phyloP scores from a whole-genome alignment of 2,797 vertebrate genomes.

The Rhinogobio ventralis region DNA sequence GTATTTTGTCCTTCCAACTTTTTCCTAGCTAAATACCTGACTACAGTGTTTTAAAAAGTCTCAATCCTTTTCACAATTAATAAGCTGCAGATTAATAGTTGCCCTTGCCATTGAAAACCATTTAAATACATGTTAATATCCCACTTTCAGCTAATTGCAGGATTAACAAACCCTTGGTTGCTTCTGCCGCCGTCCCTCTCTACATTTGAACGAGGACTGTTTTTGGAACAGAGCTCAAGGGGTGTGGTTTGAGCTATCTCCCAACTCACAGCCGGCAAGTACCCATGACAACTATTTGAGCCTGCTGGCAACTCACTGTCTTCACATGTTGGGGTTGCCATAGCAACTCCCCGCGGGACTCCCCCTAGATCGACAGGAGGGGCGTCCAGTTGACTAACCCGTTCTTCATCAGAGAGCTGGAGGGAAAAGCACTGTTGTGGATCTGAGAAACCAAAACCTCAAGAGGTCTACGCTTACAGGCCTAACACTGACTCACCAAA shows the following conservation, averaged over 20 bases:
- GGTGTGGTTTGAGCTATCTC: slow-evolving; percentile 72
- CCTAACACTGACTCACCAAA: slow-evolving; percentile 67
- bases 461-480: slow-evolving; percentile 66
- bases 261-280: slow-evolving; percentile 63
- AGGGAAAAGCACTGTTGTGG: slow-evolving; percentile 59
- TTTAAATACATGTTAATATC: not conserved
- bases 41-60: not conserved
- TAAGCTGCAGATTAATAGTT: not conserved
- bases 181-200: slow-evolving; percentile 27
- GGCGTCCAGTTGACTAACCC: slow-evolving; percentile 83
- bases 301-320: slow-evolving; percentile 83
- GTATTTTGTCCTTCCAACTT: not conserved
- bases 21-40: not conserved
- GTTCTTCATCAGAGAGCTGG: slow-evolving; percentile 76
- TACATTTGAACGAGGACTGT: slow-evolving; percentile 39
- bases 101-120: not conserved
- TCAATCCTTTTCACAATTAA: not conserved
- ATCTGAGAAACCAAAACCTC: slow-evolving; percentile 61
- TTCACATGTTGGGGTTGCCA: slow-evolving; percentile 82
- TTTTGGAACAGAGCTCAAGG: slow-evolving; percentile 55
- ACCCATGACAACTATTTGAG: slow-evolving; percentile 83
- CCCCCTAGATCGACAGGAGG: slow-evolving; percentile 79
- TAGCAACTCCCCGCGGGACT: slow-evolving; percentile 82
- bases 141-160: not conserved
- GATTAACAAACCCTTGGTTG: not conserved